phyloP scores from a whole-genome alignment of 2,113 vertebrate genomes.

The Eulacestoma nigropectus region DNA sequence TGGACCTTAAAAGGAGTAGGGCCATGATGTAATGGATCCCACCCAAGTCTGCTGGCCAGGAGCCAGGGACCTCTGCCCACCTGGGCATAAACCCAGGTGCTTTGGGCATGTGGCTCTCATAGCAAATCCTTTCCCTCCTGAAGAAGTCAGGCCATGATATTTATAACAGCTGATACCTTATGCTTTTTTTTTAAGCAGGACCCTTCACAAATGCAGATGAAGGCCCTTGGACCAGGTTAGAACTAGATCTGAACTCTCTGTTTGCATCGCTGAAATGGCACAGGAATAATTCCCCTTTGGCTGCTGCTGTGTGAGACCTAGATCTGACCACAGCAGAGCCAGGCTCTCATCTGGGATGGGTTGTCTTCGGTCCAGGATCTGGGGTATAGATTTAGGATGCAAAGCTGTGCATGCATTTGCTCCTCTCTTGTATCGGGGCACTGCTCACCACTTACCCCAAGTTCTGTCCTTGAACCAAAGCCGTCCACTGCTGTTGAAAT shows the following conservation, averaged over 20 bases:
- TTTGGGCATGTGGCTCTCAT: neutral
- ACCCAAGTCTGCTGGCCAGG: neutral
- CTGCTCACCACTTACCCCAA: accelerated
- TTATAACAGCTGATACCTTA: neutral
- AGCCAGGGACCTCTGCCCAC: neutral
- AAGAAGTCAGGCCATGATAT: neutral
- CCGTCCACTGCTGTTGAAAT: neutral
- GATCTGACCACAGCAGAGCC: neutral
- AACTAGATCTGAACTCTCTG: neutral
- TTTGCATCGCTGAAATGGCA: accelerated
- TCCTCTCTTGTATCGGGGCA: accelerated
- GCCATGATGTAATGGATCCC: accelerated
- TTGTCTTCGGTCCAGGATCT: neutral
- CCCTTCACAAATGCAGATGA: neutral
- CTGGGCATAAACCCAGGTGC: neutral
- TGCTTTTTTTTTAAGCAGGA: neutral
- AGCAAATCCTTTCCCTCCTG: neutral
- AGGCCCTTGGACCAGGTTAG: neutral
- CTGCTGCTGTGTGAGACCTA: neutral
- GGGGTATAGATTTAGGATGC: neutral
- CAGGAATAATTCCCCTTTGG: neutral
- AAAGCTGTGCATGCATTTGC: neutral
- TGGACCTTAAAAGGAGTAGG: neutral
- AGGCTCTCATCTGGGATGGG: neutral
- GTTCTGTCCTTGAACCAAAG: neutral